Evolutionary conservation across 2,888 invertebrate species (phyloP).

Genomic region (Venustoraphidia nigricollis): DNA sequence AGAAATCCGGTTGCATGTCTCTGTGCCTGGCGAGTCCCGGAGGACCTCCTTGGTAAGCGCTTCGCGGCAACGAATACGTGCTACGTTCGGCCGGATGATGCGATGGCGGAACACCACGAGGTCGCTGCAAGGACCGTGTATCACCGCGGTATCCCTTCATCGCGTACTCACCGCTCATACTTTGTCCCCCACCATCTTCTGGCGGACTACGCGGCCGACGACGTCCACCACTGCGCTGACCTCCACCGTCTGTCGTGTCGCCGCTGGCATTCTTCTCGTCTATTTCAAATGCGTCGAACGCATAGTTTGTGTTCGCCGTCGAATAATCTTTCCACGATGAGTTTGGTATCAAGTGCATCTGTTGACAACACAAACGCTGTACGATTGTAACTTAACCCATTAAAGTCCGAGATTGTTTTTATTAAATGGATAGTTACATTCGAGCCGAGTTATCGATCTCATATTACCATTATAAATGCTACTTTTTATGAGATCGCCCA

Average conservation of each 20-base stretch:
- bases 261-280: slow-evolving; percentile 44
- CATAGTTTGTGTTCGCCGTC: slow-evolving; percentile 71
- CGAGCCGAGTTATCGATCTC: too few relatives aligned
- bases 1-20: slow-evolving; percentile 66
- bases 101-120: slow-evolving; percentile 20
- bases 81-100: slow-evolving; percentile 35
- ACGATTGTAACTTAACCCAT: too few relatives aligned
- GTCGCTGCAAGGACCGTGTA: slow-evolving; percentile 45
- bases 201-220: slow-evolving; percentile 16
- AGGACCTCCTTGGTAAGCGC: slow-evolving; percentile 28
- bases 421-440: too few relatives aligned
- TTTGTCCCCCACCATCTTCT: slow-evolving; percentile 1
- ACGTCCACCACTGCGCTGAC: slow-evolving; percentile 17
- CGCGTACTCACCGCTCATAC: not conserved
- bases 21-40: slow-evolving; percentile 20
- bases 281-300: slow-evolving; percentile 75
- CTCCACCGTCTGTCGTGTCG: slow-evolving; percentile 16
- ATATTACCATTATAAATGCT: too few relatives aligned
- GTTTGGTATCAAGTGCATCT: slow-evolving; percentile 72
- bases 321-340: slow-evolving; percentile 85
- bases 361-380: slow-evolving; percentile 11
- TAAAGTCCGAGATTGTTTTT: too few relatives aligned
- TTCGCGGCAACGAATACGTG: slow-evolving; percentile 62
- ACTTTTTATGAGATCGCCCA: too few relatives aligned
- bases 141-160: slow-evolving; percentile 31